Base-by-base conservation (phyloP, 2,888 invertebrate species). In the Trissoscelio sp. region DNA sequence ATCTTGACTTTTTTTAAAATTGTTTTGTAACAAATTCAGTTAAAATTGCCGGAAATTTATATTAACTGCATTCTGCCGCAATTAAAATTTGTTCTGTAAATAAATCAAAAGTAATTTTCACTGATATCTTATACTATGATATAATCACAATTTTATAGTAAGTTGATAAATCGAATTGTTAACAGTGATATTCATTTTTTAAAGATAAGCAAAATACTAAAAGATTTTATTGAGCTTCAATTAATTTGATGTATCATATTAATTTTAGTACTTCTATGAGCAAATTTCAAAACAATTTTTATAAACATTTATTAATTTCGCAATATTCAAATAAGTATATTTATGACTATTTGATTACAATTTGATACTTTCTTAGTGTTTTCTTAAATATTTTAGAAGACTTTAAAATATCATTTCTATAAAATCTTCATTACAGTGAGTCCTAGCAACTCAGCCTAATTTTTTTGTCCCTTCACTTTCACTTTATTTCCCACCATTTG, bases 1-100 rank as follows among this genome's bases (percentile, higher is more conserved):
- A 82, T 82, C 37, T 48, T 77, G 14, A 18, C 18, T 22, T 24
- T n/a, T 12, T 51, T 39, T 28, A 37, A 18, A 16, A 16, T 46
- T 9, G 7, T 48, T 22, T 4, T n/a, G n/a, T 22, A 3, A 1
- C 3, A n/a, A 4, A 22, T 11, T 48, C n/a, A 7, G 44, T 48
- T 22, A 4, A 20, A 46, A 5, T 46, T 4, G 5, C 16, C 1
- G 5, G 16, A 16, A 60, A 42, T 12, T 11, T 55, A 53, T 28
- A 53, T 12, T 14, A 14, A 5, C 24, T 14, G 11, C 18, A 53
- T 55, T n/a, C 34, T 14, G n/a, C 18, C 18, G 11, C 5, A 55
- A 55, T 12, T 48, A 16, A 55, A 55, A 0, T 4, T n/a, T 18
- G 18, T 39, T 22, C 64, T 64, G 48, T 9, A 64, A 64, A 34